These are phyloP conservation scores for Oreochromis tanganicae DNA, from an alignment of 2,113 vertebrate genomes.

Conservation along the genomic window DNA sequence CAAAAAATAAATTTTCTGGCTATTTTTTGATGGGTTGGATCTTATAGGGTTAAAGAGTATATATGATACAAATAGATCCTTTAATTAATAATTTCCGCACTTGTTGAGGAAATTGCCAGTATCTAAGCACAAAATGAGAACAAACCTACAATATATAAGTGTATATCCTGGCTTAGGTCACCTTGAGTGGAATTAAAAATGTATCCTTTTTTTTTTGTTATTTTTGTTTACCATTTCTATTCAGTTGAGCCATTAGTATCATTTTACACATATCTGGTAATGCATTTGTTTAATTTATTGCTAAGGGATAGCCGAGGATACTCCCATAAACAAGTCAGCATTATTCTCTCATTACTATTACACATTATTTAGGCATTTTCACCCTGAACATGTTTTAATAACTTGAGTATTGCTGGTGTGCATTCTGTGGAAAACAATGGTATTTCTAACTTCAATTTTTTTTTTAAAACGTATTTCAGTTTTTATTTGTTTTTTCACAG, in stretches of 20 bases:
- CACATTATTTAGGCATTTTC: neutral
- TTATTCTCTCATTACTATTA: neutral
- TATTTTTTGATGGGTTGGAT: rapidly evolving
- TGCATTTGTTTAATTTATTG: neutral
- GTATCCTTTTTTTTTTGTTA: neutral
- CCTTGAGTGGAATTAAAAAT: neutral
- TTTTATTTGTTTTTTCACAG: neutral
- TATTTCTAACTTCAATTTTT: neutral
- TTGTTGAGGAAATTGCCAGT: neutral
- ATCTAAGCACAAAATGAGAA: neutral
- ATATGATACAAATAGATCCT: neutral
- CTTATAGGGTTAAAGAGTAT: neutral
- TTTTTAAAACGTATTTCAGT: neutral
- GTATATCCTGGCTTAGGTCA: neutral
- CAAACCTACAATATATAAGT: neutral
- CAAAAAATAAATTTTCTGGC: neutral
- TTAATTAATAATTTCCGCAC: neutral
- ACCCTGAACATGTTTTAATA: neutral
- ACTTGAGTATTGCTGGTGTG: neutral
- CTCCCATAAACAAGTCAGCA: neutral
- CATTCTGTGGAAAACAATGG: neutral
- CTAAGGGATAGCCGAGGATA: neutral
- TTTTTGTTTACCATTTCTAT: neutral
- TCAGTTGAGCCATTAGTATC: neutral
- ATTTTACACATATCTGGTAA: neutral